Evolutionary conservation across 2,113 vertebrate genomes (phyloP).

Genomic region (Redunca redunca): DNA sequence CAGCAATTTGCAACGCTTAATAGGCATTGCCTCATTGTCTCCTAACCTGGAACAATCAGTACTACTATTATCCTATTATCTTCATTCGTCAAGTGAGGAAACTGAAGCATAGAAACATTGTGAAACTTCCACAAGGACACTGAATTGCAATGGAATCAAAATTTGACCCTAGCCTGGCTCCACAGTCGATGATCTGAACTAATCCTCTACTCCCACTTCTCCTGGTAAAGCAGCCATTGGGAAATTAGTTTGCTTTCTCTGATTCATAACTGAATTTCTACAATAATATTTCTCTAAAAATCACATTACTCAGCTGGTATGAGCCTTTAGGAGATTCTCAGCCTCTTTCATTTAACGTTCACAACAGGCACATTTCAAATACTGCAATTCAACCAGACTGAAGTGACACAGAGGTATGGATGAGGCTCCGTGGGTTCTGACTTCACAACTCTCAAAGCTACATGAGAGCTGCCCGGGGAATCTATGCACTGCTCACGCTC

Average conservation of each 20-base stretch:
- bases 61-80: not conserved
- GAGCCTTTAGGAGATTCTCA: not conserved
- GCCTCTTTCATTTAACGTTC: not conserved
- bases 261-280: not conserved
- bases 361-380: not conserved
- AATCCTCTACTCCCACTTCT: not conserved
- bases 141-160: not conserved
- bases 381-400: not conserved
- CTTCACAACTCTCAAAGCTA: not conserved
- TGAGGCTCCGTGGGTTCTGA: rapidly evolving
- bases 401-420: too few relatives aligned
- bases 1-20: not conserved
- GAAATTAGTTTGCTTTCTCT: not conserved
- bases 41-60: not conserved
- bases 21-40: not conserved
- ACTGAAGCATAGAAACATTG: not conserved
- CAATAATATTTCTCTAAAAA: not conserved
- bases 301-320: not conserved
- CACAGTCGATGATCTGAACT: not conserved
- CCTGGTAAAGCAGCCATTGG: not conserved
- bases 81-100: not conserved
- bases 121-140: not conserved
- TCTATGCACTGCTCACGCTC: not conserved
- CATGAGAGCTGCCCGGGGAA: not conserved
- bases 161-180: not conserved